These are phyloP conservation scores for Exaiptasia diaphana DNA, from an alignment of 64 coral and sea anemone genomes.

Conservation along the genomic window DNA sequence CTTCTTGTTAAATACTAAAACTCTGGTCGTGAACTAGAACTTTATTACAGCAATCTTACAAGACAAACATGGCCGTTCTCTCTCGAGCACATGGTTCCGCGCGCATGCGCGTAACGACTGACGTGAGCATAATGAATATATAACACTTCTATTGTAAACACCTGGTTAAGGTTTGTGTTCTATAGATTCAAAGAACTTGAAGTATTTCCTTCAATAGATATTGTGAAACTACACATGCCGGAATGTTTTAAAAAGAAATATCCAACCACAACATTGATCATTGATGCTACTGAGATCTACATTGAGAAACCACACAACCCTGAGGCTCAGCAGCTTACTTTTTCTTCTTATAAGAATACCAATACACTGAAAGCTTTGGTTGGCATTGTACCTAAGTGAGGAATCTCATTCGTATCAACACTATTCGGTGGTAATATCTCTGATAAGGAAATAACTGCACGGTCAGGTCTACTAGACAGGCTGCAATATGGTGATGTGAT, in stretches of 20 bases:
- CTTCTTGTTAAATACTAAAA: too few relatives aligned
- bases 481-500: constrained; percentile 45
- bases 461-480: constrained; percentile 42
- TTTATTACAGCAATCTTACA: too few relatives aligned
- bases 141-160: constrained; percentile 47
- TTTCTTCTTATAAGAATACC: constrained; percentile 60
- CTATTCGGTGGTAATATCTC: constrained; percentile 62
- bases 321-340: constrained; percentile 57
- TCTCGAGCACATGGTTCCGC: too few relatives aligned
- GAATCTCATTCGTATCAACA: constrained; percentile 54
- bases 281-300: constrained; percentile 56
- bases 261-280: constrained; percentile 24
- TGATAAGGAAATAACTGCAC: constrained; percentile 47
- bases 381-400: constrained; percentile 48
- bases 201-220: constrained; percentile 48
- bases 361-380: constrained; percentile 65
- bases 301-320: constrained; percentile 47
- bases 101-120: too few relatives aligned
- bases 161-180: constrained; percentile 60
- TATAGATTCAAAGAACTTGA: constrained; percentile 71
- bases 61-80: too few relatives aligned
- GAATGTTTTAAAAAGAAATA: constrained; percentile 61
- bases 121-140: constrained; percentile 46
- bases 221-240: constrained; percentile 45
- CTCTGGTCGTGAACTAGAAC: too few relatives aligned